Conservation (phyloP, 2,797 vertebrate genomes). For the Taenioides sp. region DNA sequence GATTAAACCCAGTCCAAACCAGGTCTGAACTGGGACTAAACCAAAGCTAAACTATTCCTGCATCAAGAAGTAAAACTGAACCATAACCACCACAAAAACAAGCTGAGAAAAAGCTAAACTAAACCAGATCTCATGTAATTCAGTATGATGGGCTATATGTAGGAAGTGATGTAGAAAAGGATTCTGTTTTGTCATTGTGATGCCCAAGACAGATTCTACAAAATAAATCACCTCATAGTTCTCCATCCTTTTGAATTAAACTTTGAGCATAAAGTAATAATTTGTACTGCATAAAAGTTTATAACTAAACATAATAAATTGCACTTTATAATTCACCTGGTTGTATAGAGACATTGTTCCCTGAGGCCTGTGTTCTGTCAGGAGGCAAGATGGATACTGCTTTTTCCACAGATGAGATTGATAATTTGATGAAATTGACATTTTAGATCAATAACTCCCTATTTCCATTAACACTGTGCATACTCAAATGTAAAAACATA, state of each 20-base stretch:
- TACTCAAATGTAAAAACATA: conserved; percentile 4
- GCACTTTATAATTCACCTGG: conserved; percentile 10
- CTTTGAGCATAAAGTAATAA: conserved; percentile 11
- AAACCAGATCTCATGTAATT: too few species aligned
- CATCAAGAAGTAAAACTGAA: too few species aligned
- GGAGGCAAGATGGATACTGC: conserved; percentile 3
- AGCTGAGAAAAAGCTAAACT: too few species aligned
- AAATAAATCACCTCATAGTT: conserved; percentile 4
- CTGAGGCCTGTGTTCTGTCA: conserved; percentile 11
- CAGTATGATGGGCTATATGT: too few species aligned
- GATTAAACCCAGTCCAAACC: neutral
- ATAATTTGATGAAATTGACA: conserved; percentile 38
- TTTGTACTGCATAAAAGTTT: conserved; percentile 10
- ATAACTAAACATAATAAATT: neutral
- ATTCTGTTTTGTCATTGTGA: neutral
- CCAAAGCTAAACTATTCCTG: too few species aligned
- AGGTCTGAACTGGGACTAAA: neutral
- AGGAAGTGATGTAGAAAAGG: neutral
- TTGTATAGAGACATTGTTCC: conserved; percentile 8
- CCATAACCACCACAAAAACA: too few species aligned
- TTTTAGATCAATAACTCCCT: conserved; percentile 28
- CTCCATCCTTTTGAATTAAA: conserved; percentile 1
- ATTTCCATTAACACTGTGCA: conserved; percentile 15
- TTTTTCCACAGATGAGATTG: conserved; percentile 30
- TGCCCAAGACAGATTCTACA: conserved; percentile 8